Evolutionary conservation across 2,113 vertebrate species (phyloP), one percentile per base, ranked within the genome.

Genomic region (Centropus bengalensis): DNA sequence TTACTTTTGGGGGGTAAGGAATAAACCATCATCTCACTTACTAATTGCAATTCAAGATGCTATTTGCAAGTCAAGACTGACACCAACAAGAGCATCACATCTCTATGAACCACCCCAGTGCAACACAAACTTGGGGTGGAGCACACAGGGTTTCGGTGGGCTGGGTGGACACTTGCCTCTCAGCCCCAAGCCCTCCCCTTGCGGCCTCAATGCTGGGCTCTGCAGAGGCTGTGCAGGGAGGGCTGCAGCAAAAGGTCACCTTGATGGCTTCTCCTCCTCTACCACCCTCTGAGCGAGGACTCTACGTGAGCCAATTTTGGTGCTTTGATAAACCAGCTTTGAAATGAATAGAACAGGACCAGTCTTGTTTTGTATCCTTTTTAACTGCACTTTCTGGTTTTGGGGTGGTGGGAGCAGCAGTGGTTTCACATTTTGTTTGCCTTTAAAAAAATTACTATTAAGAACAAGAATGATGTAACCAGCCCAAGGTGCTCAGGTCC

Each of bases 281-380:
- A 44, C 30, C 15, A 15, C 33, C 27, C 51, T 45, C 52, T 56
- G 59, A 2, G n/a, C 67, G 44, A 56, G 33, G 55, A 44, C 33
- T 44, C 14, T 24, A 13, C 1, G 0, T 32, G 54, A 42, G 22
- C 20, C 63, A 80, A 6, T 36, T 36, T 22, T 4, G 13, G 30
- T 36, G n/a, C 42, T 79, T 38, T 69, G n/a, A 64, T 54, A 83
- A 79, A 33, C 4, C 40, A 67, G 40, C 16, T 86, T 56, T 67
- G 32, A 82, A 55, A 82, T 21, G 6, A 45, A 77, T 77, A 55
- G 18, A 45, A 1, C 6, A 24, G 36, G 73, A 40, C 23, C 73
- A 27, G 40, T 40, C 7, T 56, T 33, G 17, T 30, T 82, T 38
- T 45, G 23, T 14, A 20, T 10, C 33, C 49, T 78, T 86, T 82